phyloP scores from a whole-genome alignment of 1,140 invertebrate species.

The Lordiphosa stackelbergi region DNA sequence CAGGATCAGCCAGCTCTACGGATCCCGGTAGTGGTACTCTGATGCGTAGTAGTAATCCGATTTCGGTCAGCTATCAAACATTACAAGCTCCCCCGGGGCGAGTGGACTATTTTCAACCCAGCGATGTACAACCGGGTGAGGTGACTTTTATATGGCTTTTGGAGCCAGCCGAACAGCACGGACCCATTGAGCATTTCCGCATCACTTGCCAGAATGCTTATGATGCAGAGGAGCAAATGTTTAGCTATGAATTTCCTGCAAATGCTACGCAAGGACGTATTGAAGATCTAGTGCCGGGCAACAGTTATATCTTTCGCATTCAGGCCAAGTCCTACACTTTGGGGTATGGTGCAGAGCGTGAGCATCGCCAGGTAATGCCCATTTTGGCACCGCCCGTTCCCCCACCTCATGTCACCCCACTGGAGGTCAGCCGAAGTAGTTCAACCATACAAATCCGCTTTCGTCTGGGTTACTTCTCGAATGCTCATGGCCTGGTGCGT shows the following conservation, averaged over 20 bases:
- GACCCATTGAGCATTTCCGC: constrained; percentile 87
- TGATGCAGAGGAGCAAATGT: constrained; percentile 78
- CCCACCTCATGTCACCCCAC: constrained; percentile 84
- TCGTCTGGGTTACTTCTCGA: constrained; percentile 92
- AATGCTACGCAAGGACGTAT: constrained; percentile 84
- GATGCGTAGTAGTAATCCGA: constrained; percentile 85
- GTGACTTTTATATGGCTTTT: constrained; percentile 90
- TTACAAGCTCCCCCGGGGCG: constrained; percentile 88
- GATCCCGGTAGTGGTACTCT: constrained; percentile 78
- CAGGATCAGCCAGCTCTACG: constrained; percentile 83
- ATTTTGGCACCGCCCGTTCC: constrained; percentile 90
- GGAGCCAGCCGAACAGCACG: constrained; percentile 87
- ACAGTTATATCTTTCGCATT: constrained; percentile 89
- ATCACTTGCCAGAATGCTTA: constrained; percentile 87
- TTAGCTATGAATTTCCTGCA: constrained; percentile 82
- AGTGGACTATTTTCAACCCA: constrained; percentile 86
- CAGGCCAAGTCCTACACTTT: constrained; percentile 92
- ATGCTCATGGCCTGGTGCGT: constrained; percentile 90
- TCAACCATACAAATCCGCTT: constrained; percentile 91
- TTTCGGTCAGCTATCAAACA: constrained; percentile 88
- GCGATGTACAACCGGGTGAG: constrained; percentile 87
- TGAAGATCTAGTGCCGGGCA: constrained; percentile 85
- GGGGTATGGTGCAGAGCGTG: constrained; percentile 86
- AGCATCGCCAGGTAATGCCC: constrained; percentile 87
- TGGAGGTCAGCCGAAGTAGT: constrained; percentile 86